Conservation (phyloP, 1,140 invertebrate genomes). For the Diorhabda sublineata region DNA sequence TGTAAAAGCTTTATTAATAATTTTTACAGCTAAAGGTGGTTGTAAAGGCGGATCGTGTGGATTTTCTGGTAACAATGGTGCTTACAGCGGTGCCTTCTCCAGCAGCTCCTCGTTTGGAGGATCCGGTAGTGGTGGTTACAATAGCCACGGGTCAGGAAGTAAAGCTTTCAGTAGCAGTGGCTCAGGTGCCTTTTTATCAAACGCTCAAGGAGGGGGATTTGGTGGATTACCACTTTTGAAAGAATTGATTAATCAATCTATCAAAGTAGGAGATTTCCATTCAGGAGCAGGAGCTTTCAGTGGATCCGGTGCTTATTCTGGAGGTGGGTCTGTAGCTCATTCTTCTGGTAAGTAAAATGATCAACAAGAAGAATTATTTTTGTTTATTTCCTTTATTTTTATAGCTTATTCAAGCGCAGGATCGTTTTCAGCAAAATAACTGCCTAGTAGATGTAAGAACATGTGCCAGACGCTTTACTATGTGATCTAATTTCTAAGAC, state of each 20-base stretch:
- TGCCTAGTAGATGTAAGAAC: no score
- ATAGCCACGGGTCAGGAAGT: neutral
- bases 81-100: neutral
- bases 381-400: neutral
- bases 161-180: neutral
- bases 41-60: neutral
- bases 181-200: neutral
- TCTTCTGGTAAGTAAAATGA: neutral
- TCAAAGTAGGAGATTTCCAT: neutral
- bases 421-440: neutral
- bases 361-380: neutral
- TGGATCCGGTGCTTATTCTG: neutral
- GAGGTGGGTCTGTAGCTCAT: neutral
- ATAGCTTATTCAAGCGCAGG: neutral
- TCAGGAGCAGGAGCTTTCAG: neutral
- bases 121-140: neutral
- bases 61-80: neutral
- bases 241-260: slow-evolving; percentile 1
- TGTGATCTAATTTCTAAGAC: neutral
- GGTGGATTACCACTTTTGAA: neutral
- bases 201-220: neutral
- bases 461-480: neutral
- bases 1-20: no score
- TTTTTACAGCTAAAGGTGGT: neutral
- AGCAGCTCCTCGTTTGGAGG: neutral